phyloP scores from a whole-genome alignment of 2,797 vertebrate species.

The Cirrhinus molitorella region DNA sequence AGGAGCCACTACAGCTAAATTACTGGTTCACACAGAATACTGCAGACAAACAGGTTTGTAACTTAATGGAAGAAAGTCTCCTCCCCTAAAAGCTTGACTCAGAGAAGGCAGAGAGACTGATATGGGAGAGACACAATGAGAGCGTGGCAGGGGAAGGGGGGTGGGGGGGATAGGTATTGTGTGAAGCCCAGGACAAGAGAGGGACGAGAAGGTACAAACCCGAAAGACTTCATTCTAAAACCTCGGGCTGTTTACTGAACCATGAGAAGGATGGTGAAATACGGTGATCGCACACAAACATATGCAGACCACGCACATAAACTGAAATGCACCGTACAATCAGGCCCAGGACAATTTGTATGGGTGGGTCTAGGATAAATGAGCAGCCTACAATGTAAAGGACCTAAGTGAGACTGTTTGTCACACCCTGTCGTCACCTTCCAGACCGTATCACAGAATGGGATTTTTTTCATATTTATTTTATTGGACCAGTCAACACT shows the following conservation, averaged over 20 bases:
- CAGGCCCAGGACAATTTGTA: not conserved
- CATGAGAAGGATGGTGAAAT: not conserved
- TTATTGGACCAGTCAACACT: not conserved
- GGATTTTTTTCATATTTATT: not conserved
- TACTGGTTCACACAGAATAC: slow-evolving; percentile 41
- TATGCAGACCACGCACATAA: not conserved
- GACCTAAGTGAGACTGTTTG: not conserved
- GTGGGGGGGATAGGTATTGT: too few relatives aligned
- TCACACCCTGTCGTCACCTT: not conserved
- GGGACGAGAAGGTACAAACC: slow-evolving; percentile 39
- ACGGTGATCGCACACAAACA: not conserved
- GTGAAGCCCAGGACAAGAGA: not conserved
- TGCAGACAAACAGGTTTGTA: slow-evolving; percentile 50
- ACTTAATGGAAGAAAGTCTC: not conserved
- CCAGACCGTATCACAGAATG: not conserved
- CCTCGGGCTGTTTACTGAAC: slow-evolving; percentile 29
- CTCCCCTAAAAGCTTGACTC: slow-evolving; percentile 11
- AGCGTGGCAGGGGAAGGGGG: slow-evolving; percentile 15
- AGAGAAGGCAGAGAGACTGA: slow-evolving; percentile 15
- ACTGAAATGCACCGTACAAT: not conserved
- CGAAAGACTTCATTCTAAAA: slow-evolving; percentile 55
- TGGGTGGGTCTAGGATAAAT: not conserved
- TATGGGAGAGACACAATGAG: slow-evolving; percentile 7
- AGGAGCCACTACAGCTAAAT: slow-evolving; percentile 26
- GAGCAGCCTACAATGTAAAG: not conserved